Evolutionary conservation across 2,797 vertebrate genomes (phyloP).

Genomic region (Pteronotus mesoamericanus): DNA sequence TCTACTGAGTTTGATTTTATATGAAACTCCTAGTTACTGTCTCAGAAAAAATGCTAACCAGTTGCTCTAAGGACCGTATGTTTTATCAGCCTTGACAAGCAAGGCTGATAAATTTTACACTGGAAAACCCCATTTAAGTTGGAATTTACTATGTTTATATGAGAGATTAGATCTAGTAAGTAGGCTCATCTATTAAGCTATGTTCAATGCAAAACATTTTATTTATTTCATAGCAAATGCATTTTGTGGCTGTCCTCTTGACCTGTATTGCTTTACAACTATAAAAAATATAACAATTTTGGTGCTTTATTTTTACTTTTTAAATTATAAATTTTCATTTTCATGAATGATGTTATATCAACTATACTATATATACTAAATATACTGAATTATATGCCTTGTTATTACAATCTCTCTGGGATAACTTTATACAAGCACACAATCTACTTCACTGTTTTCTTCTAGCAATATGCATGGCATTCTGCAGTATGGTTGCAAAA

Average conservation of each 20-base stretch:
- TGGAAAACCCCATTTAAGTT: background rate
- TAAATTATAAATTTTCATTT: background rate
- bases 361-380: background rate
- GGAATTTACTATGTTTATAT: background rate
- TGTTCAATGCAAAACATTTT: background rate
- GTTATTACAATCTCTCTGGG: background rate
- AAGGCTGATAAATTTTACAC: background rate
- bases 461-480: background rate
- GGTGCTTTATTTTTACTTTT: background rate
- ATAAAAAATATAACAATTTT: background rate
- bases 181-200: background rate
- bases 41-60: background rate
- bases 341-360: background rate
- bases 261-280: background rate
- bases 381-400: background rate
- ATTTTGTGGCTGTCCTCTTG: background rate
- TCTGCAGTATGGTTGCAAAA: background rate
- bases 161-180: background rate
- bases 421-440: background rate
- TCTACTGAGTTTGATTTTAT: background rate
- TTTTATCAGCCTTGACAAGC: too few species aligned
- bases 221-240: background rate
- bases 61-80: background rate
- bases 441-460: background rate
- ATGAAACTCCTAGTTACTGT: background rate